These are phyloP conservation scores for Galerucella nymphaeae DNA, from an alignment of 2,888 invertebrate species.

Conservation along the genomic window DNA sequence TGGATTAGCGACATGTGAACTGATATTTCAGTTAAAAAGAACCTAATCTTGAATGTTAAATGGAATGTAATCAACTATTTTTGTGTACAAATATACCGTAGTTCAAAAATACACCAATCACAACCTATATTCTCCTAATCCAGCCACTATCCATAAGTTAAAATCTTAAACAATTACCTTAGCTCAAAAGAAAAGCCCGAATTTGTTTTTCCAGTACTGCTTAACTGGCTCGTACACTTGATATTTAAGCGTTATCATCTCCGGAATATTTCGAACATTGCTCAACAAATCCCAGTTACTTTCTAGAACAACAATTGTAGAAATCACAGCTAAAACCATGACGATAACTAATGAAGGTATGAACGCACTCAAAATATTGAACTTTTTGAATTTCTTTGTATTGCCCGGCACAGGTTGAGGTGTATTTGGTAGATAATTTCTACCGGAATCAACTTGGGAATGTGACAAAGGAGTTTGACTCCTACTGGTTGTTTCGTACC, in stretches of 20 bases:
- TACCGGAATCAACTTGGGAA: constrained; percentile 61
- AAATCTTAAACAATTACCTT: neutral
- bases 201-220: constrained; percentile 76
- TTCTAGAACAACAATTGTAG: constrained; percentile 80
- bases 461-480: constrained; percentile 66
- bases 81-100: too few species aligned
- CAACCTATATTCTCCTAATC: neutral
- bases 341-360: constrained; percentile 83
- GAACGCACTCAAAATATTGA: constrained; percentile 78
- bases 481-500: constrained; percentile 64
- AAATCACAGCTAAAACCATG: constrained; percentile 74
- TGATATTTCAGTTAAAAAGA: too few species aligned
- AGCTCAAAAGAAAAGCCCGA: constrained; percentile 72
- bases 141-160: neutral
- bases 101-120: neutral
- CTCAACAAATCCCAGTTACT: constrained; percentile 80
- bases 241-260: constrained; percentile 78
- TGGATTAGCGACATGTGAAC: too few species aligned
- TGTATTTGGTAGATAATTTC: constrained; percentile 58
- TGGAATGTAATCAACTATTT: too few species aligned
- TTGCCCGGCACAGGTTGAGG: constrained; percentile 41
- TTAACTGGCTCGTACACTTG: constrained; percentile 88
- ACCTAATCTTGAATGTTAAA: too few species aligned
- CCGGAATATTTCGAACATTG: constrained; percentile 78
- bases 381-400: constrained; percentile 64